Percentiles rank a stretch among this genome's conserved stretches.
Conservation (phyloP, 2,797 vertebrate genomes). For the Merluccius polli region DNA sequence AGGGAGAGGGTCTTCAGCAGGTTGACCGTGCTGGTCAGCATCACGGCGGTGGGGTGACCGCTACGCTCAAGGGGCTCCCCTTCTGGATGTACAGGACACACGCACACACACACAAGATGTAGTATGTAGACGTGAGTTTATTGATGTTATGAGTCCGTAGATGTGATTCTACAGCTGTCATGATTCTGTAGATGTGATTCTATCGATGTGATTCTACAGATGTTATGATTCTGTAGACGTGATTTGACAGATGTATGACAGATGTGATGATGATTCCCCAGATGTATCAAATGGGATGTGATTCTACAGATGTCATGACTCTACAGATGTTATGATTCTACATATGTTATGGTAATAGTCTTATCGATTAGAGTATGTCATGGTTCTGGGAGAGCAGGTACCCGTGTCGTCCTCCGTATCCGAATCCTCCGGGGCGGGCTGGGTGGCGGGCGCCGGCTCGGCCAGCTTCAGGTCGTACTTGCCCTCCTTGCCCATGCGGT, state of each 20-base stretch:
- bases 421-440: slow-evolving; percentile 86
- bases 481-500: slow-evolving; percentile 98
- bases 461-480: slow-evolving; percentile 96
- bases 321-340: background rate
- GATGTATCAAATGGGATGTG: no score
- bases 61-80: slow-evolving; percentile 85
- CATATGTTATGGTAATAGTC: background rate
- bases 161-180: no score
- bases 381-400: slow-evolving; percentile 45
- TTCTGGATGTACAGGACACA: slow-evolving; percentile 67
- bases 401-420: slow-evolving; percentile 95
- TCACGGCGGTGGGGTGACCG: slow-evolving; percentile 90
- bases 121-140: no score
- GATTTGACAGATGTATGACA: no score
- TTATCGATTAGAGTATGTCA: background rate
- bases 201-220: no score
- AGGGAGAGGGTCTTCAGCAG: slow-evolving; percentile 91
- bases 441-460: slow-evolving; percentile 81
- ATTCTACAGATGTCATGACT: background rate
- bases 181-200: no score
- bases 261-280: no score
- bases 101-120: slow-evolving; percentile 5
- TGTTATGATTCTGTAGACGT: no score
- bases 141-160: no score
- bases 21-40: slow-evolving; percentile 92